Conservation (phyloP, 2,113 vertebrate genomes). For the Anser cygnoides region DNA sequence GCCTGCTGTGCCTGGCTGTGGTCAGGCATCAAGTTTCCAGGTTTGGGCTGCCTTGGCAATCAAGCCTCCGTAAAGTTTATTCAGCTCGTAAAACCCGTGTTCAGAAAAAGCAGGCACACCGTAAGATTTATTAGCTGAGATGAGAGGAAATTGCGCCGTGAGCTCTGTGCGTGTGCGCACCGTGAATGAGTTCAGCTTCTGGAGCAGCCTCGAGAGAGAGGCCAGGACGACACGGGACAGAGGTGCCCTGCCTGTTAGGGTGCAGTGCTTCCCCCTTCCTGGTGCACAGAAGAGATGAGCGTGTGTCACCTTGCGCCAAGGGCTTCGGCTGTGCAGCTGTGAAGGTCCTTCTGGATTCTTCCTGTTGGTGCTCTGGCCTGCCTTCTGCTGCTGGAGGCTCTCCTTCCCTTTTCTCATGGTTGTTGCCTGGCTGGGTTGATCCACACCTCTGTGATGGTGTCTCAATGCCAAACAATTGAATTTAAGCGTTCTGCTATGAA, state of each 20-base stretch:
- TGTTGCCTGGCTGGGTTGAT: background rate
- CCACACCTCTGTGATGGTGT: background rate
- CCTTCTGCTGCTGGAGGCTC: background rate
- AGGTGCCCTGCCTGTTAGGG: background rate
- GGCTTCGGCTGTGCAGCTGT: background rate
- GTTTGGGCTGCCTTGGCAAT: slow-evolving; percentile 8
- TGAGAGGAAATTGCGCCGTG: background rate
- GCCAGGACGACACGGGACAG: background rate
- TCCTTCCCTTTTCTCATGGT: background rate
- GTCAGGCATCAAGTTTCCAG: slow-evolving; percentile 8
- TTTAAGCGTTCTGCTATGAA: background rate
- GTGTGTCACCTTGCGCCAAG: background rate
- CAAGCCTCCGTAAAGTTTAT: slow-evolving; percentile 21
- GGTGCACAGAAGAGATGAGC: background rate
- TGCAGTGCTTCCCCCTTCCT: background rate
- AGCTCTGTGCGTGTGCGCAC: background rate
- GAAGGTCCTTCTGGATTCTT: background rate
- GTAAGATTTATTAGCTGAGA: slow-evolving; percentile 10
- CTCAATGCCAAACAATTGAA: background rate
- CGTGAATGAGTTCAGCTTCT: background rate
- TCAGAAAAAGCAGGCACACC: slow-evolving; percentile 13
- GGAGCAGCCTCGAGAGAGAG: background rate
- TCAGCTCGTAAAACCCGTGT: slow-evolving; percentile 28
- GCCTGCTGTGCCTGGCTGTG: slow-evolving; percentile 14
- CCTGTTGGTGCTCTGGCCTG: background rate